A percentile compares a stretch with the other conserved stretches of the same genome.
phyloP scores from a whole-genome alignment of 2,113 vertebrate genomes.

The Gyps fulvus region DNA sequence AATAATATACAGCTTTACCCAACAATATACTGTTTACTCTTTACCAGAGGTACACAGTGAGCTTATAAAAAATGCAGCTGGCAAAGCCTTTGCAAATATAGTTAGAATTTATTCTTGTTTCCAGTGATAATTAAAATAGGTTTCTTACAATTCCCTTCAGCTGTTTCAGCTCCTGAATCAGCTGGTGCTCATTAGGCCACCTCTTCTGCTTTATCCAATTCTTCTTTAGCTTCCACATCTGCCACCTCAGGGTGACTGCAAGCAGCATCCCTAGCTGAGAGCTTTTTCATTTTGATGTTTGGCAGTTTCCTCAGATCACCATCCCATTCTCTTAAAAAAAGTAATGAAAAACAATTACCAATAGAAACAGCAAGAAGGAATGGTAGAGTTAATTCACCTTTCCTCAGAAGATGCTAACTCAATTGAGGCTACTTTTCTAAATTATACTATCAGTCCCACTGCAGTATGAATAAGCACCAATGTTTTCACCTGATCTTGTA shows the following conservation, averaged over 20 bases:
- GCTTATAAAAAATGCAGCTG: background rate
- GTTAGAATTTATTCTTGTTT: conserved; percentile 24
- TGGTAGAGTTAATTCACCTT: background rate
- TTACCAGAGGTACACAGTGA: background rate
- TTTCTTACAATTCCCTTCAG: background rate
- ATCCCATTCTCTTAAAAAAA: conserved; percentile 84
- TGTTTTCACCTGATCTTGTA: background rate
- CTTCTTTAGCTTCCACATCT: conserved; percentile 22
- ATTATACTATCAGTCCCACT: background rate
- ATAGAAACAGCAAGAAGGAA: background rate
- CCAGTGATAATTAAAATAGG: background rate
- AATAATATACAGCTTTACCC: background rate
- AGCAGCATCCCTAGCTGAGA: conserved; percentile 75
- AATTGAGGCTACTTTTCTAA: background rate
- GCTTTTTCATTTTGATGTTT: conserved; percentile 90
- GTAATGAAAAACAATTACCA: background rate
- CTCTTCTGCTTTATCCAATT: conserved; percentile 7
- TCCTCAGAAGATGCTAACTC: background rate
- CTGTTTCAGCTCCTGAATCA: conserved; percentile 14
- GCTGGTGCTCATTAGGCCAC: background rate
- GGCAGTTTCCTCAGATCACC: conserved; percentile 92
- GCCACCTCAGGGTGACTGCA: conserved; percentile 42
- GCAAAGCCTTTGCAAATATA: background rate
- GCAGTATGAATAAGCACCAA: background rate
- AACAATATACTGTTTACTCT: background rate